Base-by-base conservation (phyloP, 1,140 invertebrate genomes). In the Xylocopa sonorina region DNA sequence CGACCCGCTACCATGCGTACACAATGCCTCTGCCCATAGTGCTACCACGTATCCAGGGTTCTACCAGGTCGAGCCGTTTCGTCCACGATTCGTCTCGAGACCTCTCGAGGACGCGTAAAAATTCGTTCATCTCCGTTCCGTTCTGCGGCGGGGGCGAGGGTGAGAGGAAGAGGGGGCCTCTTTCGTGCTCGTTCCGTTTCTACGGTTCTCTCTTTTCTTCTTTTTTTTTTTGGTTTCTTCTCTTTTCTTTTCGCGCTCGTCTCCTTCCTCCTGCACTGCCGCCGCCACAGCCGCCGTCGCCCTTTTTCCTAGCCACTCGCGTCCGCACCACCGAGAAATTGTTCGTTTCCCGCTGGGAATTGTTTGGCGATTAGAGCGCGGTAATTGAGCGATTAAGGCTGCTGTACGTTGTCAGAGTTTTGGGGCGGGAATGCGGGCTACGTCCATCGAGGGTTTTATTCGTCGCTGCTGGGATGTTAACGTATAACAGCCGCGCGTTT, bases 1-100 rank as follows among this genome's bases (percentile, higher is more conserved):
- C 88, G 88, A 88, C 83, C 87, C 84, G 90, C 90, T 91, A 91
- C 91, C 89, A 90, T 92, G 85, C 89, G 89, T 89, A 91, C 90
- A 91, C 90, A 91, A 79, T 69, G 64, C 58, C 78, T 83, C 71
- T 69, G 68, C 50, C 81, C 78, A 66, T 68, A 62, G 80, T 71
- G 79, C 77, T 79, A 85, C 82, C 78, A 85, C 76, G 50, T 83
- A 64, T 63, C 48, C 21, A 18, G 75, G 58, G 68, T n/a, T 64
- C 24, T 32, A 29, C 18, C 21, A n/a, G n/a, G n/a, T n/a, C 21
- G 24, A 41, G 48, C 60, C 62, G 69, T 71, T 73, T 57, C 62
- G 57, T 75, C 78, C 64, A 69, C 24, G 57, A 77, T 80, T 80
- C 78, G 73, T 66, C 73, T 76, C 72, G 63, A 77, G 63, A 68